Evolutionary conservation across 2,113 vertebrate species (phyloP).

Genomic region (Cinclus mexicanus): DNA sequence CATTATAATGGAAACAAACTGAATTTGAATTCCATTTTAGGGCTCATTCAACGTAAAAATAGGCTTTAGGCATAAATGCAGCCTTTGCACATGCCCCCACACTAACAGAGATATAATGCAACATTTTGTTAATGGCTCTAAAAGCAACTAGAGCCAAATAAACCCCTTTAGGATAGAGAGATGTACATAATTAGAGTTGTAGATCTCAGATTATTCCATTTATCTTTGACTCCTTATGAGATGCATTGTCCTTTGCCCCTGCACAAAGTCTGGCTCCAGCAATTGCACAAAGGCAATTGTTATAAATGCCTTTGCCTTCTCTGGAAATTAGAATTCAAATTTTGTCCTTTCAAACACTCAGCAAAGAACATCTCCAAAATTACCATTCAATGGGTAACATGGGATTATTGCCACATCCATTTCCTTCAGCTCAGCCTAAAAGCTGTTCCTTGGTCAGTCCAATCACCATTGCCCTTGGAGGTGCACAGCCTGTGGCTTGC

Average conservation of each 20-base stretch:
- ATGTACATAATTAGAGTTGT: conserved; percentile 25
- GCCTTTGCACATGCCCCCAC: background rate
- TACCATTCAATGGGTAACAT: background rate
- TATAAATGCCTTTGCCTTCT: background rate
- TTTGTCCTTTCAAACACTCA: conserved; percentile 28
- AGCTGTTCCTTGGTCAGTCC: background rate
- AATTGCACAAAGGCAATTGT: background rate
- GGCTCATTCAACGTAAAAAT: background rate
- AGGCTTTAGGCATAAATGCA: background rate
- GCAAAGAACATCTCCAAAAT: background rate
- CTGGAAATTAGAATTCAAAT: conserved; percentile 45
- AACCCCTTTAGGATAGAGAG: background rate
- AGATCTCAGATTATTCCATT: conserved; percentile 38
- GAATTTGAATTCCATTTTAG: conserved; percentile 29
- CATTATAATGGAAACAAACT: background rate
- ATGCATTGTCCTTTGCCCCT: conserved; percentile 18
- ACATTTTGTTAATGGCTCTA: conserved; percentile 17
- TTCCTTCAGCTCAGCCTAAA: background rate
- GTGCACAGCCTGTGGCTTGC: background rate
- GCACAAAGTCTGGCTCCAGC: background rate
- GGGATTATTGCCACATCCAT: conserved; percentile 15
- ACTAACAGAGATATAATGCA: conserved; percentile 10
- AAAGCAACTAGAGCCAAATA: conserved; percentile 31
- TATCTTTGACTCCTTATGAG: conserved; percentile 24
- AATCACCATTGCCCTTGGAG: background rate